Evolutionary conservation across 1,140 invertebrate species (phyloP).

Genomic region (Leguminivora glycinivorella): DNA sequence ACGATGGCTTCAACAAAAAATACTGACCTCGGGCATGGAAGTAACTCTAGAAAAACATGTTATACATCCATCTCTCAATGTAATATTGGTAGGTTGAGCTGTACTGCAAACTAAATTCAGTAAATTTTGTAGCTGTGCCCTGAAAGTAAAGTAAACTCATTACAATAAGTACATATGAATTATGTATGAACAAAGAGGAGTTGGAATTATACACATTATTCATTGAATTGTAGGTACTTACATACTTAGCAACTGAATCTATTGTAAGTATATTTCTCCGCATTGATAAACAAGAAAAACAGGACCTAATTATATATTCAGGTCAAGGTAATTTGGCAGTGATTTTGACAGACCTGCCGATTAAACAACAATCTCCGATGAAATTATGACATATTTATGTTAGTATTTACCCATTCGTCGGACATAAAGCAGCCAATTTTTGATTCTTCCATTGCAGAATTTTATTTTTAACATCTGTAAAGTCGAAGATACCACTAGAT

Average conservation of each 20-base stretch:
- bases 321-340: too few species aligned
- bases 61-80: slow-evolving; percentile 75
- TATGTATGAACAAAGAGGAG: too few species aligned
- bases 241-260: too few species aligned
- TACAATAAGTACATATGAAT: too few species aligned
- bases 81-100: slow-evolving; percentile 76
- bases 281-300: too few species aligned
- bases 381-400: background rate
- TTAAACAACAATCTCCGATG: too few species aligned
- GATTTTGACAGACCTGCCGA: too few species aligned
- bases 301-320: too few species aligned
- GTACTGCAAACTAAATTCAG: slow-evolving; percentile 79
- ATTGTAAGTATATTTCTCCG: too few species aligned
- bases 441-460: slow-evolving; percentile 73
- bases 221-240: too few species aligned
- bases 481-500: slow-evolving; percentile 68
- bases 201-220: too few species aligned
- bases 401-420: slow-evolving; percentile 64
- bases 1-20: background rate
- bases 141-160: slow-evolving; percentile 44
- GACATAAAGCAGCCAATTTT: slow-evolving; percentile 67
- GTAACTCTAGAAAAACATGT: slow-evolving; percentile 76
- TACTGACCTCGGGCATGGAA: slow-evolving; percentile 67
- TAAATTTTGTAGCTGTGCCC: slow-evolving; percentile 71
- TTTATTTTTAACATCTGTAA: slow-evolving; percentile 72